A percentile compares a stretch with the other conserved stretches of the same genome.
These are phyloP conservation scores for Aphodius sticticus DNA, from an alignment of 2,888 invertebrate genomes.

Conservation along the genomic window DNA sequence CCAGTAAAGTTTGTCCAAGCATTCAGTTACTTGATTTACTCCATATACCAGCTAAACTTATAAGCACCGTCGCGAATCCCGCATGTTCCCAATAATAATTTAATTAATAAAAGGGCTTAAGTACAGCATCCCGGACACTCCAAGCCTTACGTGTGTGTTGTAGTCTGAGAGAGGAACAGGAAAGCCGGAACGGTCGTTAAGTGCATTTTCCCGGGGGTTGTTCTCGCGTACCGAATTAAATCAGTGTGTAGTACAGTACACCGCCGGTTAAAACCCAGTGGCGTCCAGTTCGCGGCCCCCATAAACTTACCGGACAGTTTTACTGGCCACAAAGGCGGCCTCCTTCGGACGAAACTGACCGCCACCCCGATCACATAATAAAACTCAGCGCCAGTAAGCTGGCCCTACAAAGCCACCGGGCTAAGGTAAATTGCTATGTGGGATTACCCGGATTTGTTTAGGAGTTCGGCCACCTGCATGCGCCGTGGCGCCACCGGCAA, in stretches of 20 bases:
- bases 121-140: neutral
- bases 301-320: slow-evolving; percentile 60
- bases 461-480: slow-evolving; percentile 54
- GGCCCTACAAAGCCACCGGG: slow-evolving; percentile 54
- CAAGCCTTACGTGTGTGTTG: neutral
- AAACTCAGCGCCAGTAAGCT: slow-evolving; percentile 60
- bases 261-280: slow-evolving; percentile 16
- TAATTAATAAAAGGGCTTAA: neutral
- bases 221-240: slow-evolving; percentile 31
- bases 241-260: slow-evolving; percentile 30
- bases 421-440: slow-evolving; percentile 61
- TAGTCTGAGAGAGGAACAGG: neutral
- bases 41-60: neutral
- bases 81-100: neutral
- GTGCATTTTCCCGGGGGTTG: neutral
- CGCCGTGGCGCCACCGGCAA: slow-evolving; percentile 17
- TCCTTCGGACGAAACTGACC: slow-evolving; percentile 38
- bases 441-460: slow-evolving; percentile 62
- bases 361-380: slow-evolving; percentile 55
- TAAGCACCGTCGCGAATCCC: neutral
- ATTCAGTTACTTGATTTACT: neutral
- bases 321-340: slow-evolving; percentile 51
- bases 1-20: neutral
- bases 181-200: slow-evolving; percentile 4
- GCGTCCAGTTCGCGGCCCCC: slow-evolving; percentile 36